Evolutionary conservation across 1,140 invertebrate genomes (phyloP).

Genomic region (Rhagoletis zephyria): DNA sequence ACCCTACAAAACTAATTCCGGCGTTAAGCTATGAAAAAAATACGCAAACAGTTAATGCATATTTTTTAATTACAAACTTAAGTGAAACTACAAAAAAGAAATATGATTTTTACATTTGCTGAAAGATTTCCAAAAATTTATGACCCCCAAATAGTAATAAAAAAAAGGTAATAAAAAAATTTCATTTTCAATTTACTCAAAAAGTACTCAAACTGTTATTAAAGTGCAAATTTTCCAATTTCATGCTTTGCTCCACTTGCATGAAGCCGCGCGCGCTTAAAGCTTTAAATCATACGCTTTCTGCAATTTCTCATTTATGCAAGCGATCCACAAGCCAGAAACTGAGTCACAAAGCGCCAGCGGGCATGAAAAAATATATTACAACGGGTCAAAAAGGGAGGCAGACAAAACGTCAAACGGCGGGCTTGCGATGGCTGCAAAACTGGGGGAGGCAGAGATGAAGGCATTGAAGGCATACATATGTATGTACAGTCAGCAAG

Average conservation of each 20-base stretch:
- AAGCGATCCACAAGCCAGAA: constrained; percentile 21
- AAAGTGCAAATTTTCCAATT: constrained; percentile 45
- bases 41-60: too few relatives aligned
- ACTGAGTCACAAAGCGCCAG: constrained; percentile 43
- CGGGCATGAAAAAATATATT: constrained; percentile 55
- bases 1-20: too few relatives aligned
- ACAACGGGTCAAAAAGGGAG: neutral
- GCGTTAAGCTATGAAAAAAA: too few relatives aligned
- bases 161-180: too few relatives aligned
- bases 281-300: constrained; percentile 43
- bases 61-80: too few relatives aligned
- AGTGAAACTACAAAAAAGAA: too few relatives aligned
- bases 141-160: too few relatives aligned
- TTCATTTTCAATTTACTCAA: neutral
- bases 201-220: neutral
- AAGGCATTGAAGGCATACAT: neutral
- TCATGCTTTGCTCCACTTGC: constrained; percentile 30
- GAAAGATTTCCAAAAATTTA: too few relatives aligned
- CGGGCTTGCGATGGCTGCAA: constrained; percentile 60
- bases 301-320: constrained; percentile 46
- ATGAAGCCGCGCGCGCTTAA: neutral
- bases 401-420: constrained; percentile 45
- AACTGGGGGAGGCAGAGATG: constrained; percentile 54
- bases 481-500: constrained; percentile 52
- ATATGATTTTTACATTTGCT: too few relatives aligned